Evolutionary conservation across 2,797 vertebrate species (phyloP).

Genomic region (Mallotus villosus): DNA sequence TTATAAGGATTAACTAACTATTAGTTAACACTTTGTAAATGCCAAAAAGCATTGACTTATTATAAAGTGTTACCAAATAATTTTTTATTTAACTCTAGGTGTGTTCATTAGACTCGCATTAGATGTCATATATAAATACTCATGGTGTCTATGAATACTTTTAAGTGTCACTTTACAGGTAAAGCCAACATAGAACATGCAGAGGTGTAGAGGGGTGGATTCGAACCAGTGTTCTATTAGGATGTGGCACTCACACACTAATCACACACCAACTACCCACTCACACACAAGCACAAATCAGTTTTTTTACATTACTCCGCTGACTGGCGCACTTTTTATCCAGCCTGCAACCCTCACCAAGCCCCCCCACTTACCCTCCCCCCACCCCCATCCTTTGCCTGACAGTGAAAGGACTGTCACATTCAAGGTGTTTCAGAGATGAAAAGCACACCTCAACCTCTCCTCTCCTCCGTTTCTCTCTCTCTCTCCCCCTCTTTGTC

Average conservation of each 20-base stretch:
- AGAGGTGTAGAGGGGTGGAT: background rate
- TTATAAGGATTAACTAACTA: too few relatives aligned
- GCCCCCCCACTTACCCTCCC: conserved; percentile 59
- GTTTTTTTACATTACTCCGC: conserved; percentile 86
- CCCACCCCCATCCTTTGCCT: conserved; percentile 91
- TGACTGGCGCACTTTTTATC: conserved; percentile 96
- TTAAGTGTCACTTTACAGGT: background rate
- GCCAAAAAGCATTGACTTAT: too few relatives aligned
- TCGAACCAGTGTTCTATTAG: background rate
- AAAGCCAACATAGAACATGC: background rate
- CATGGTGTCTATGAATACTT: background rate
- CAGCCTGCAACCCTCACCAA: conserved; percentile 14
- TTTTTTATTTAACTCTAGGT: too few relatives aligned
- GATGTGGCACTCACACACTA: background rate
- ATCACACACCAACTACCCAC: background rate
- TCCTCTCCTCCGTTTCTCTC: conserved; percentile 48
- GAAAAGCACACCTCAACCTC: conserved; percentile 83
- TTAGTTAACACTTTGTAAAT: too few relatives aligned
- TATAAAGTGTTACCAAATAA: too few relatives aligned
- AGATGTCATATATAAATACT: too few relatives aligned
- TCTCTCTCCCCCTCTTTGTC: background rate
- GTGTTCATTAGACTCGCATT: too few relatives aligned
- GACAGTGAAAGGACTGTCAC: conserved; percentile 95
- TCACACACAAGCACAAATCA: background rate
- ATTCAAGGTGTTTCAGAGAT: conserved; percentile 99